Conservation (phyloP, 1,140 invertebrate species). For the Ceratoteleas bidentatus region DNA sequence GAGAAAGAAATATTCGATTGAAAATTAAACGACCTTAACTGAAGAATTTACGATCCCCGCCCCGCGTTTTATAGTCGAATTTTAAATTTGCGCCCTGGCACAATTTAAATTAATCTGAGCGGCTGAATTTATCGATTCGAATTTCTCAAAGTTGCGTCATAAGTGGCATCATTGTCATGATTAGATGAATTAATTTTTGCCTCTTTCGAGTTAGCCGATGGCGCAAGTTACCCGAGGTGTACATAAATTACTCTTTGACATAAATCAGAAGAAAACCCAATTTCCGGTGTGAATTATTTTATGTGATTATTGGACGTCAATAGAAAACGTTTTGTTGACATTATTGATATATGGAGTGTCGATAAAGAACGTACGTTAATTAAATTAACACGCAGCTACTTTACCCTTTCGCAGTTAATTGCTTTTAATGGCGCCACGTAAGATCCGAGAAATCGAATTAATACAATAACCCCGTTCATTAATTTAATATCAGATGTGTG, state of each 20-base stretch:
- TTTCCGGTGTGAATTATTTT: conserved; percentile 28
- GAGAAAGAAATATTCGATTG: conserved; percentile 33
- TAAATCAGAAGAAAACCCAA: conserved; percentile 45
- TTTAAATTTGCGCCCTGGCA: not conserved
- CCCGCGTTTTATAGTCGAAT: conserved; percentile 13
- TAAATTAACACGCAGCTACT: conserved; percentile 41
- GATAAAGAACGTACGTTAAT: conserved; percentile 43
- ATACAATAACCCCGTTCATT: conserved; percentile 25
- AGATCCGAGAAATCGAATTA: conserved; percentile 38
- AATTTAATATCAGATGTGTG: conserved; percentile 25
- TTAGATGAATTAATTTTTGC: conserved; percentile 26
- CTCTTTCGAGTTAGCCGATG: not conserved
- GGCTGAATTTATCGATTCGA: conserved; percentile 7
- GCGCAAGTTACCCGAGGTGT: conserved; percentile 15
- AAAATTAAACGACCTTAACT: conserved; percentile 46
- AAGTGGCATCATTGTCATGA: not conserved
- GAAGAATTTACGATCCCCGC: conserved; percentile 38
- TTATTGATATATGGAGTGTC: conserved; percentile 25
- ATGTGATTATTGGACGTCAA: conserved; percentile 17
- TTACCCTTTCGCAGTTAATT: conserved; percentile 30
- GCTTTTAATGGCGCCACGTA: conserved; percentile 12
- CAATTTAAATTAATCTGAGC: conserved; percentile 38
- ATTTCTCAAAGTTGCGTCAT: conserved; percentile 4
- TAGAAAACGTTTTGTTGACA: conserved; percentile 55
- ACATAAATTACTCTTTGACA: conserved; percentile 34